A percentile compares a stretch with the other conserved stretches of the same genome.
Conservation (phyloP, 2,888 invertebrate genomes). For the Toxonevra muliebris region DNA sequence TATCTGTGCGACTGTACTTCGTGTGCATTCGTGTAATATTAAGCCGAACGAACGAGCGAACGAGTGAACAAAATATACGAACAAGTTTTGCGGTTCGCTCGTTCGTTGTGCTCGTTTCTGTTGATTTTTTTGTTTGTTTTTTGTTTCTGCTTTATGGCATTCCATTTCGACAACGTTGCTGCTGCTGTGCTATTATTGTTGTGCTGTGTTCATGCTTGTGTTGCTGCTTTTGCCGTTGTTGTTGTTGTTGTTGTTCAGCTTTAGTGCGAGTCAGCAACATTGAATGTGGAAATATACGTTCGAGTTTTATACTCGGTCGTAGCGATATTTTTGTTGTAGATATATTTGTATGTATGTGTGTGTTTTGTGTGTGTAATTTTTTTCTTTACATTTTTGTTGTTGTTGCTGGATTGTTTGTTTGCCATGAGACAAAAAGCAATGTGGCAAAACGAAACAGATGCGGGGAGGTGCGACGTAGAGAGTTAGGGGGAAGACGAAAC, state of each 20-base stretch:
- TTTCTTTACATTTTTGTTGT: conserved; percentile 6
- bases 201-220: conserved; percentile 37
- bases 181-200: conserved; percentile 16
- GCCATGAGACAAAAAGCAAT: conserved; percentile 33
- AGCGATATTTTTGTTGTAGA: background rate
- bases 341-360: no score
- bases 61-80: conserved; percentile 9
- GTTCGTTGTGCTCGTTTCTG: conserved; percentile 28
- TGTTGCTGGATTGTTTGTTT: conserved; percentile 33
- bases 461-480: conserved; percentile 19
- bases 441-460: conserved; percentile 25
- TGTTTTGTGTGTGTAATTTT: no score
- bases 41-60: conserved; percentile 13
- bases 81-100: conserved; percentile 20
- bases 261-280: conserved; percentile 50
- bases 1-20: conserved; percentile 31
- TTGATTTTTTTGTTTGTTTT: conserved; percentile 22
- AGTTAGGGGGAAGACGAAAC: conserved; percentile 5
- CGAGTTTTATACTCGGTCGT: conserved; percentile 33
- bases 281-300: conserved; percentile 47
- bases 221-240: conserved; percentile 30
- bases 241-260: conserved; percentile 44
- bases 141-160: conserved; percentile 22
- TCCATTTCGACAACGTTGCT: conserved; percentile 24
- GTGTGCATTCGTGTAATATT: conserved; percentile 16